Base-by-base conservation (phyloP, 2,888 invertebrate genomes). In the Notodonta ziczac region DNA sequence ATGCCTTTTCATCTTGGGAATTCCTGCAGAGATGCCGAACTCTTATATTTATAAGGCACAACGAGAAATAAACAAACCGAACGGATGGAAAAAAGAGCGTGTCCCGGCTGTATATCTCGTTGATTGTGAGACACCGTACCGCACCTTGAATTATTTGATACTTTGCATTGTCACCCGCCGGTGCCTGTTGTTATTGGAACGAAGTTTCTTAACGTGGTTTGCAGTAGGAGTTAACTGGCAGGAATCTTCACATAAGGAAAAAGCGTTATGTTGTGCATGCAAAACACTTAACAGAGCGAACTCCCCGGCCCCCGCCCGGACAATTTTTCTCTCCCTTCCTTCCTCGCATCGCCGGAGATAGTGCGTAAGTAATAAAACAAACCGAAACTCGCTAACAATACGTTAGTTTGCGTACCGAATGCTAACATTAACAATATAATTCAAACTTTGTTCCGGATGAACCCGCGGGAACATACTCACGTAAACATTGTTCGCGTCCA, bases 1-100 rank as follows among this genome's bases (percentile, higher is more conserved):
- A 92, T 89, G 89, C 85, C 86, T 85, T 88, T 91, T 90, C 87
- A 90, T 89, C 92, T 89, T 84, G 91, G 90, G 91, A 91, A 91
- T 93, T 90, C 89, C 87, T 83, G 85, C 81, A 80, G 81, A 86
- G 86, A 86, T 88, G 85, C 88, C 89, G 84, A 90, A 90, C 88
- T 89, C 88, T 87, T 90, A 88, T 90, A 91, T 90, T 90, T 91
- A 91, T 91, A 90, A 86, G 88, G 85, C 81, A 86, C 83, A 88
- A 85, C 81, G 82, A 81, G 85, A 87, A 89, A 91, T 91, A 91
- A 91, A 91, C 88, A 90, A 91, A 88, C 87, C 80, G 85, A 88
- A 88, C 83, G 84, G 85, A 86, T 86, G 80, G 86, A 87, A 90
- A 90, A 84, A 83, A 80, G 80, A 76, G 81, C 82, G 78, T 77